Conservation (phyloP, 2,113 vertebrate genomes). For the Numida meleagris region DNA sequence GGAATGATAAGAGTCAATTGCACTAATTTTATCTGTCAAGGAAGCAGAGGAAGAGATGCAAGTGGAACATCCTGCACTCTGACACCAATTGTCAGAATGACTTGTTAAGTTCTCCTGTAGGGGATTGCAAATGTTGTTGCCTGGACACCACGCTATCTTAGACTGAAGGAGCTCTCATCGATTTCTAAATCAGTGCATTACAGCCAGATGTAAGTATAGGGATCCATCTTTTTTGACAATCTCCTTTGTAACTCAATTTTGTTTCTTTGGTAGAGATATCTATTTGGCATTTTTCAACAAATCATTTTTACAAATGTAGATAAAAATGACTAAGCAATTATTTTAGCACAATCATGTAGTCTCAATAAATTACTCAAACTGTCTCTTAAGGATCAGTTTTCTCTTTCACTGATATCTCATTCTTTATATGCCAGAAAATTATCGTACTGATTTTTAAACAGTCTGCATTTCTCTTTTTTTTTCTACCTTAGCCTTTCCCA, state of each 20-base stretch:
- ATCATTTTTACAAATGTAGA: not conserved
- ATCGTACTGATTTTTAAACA: not conserved
- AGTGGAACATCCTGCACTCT: not conserved
- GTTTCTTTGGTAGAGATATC: not conserved
- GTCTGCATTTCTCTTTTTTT: not conserved
- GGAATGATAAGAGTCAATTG: not conserved
- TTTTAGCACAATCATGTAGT: not conserved
- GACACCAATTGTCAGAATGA: not conserved
- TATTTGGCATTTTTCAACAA: not conserved
- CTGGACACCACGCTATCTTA: not conserved
- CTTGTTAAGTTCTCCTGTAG: not conserved
- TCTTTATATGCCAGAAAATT: slow-evolving; percentile 4
- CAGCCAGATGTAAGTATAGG: not conserved
- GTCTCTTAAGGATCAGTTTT: not conserved
- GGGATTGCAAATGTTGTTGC: not conserved
- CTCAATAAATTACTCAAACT: slow-evolving; percentile 3
- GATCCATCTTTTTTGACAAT: not conserved
- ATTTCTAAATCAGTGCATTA: not conserved
- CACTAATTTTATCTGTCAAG: not conserved
- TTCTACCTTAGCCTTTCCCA: not conserved
- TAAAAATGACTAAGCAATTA: not conserved
- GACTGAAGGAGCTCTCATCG: not conserved
- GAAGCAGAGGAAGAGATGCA: not conserved
- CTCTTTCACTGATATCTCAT: not conserved
- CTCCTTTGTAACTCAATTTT: not conserved